Evolutionary conservation across 2,888 invertebrate species (phyloP).

Genomic region (Mesodorylaimus sp.): DNA sequence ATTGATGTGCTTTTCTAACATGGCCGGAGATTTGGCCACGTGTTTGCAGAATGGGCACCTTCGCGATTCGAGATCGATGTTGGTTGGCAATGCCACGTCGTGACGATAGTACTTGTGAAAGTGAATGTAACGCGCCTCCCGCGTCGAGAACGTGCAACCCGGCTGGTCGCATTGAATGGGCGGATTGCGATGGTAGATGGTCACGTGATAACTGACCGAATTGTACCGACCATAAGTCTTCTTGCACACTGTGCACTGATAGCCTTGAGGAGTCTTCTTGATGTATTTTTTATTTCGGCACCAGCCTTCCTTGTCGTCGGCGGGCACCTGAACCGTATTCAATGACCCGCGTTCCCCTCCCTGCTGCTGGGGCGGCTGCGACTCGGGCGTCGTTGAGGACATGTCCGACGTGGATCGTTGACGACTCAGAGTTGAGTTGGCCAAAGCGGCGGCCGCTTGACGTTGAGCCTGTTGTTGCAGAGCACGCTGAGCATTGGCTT

Average conservation of each 20-base stretch:
- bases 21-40: conserved; percentile 27
- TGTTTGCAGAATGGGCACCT: conserved; percentile 26
- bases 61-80: conserved; percentile 25
- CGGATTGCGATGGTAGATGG: conserved; percentile 30
- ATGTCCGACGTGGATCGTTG: no score
- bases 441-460: not conserved
- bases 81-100: conserved; percentile 23
- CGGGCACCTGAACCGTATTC: not conserved
- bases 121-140: conserved; percentile 27
- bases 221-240: conserved; percentile 29
- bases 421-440: not conserved
- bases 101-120: conserved; percentile 30
- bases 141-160: conserved; percentile 26
- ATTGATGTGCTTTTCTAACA: conserved; percentile 27
- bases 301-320: conserved; percentile 18
- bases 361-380: not conserved
- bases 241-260: conserved; percentile 26
- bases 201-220: conserved; percentile 28
- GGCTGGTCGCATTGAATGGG: conserved; percentile 26
- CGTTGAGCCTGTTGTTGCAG: no score
- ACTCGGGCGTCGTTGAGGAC: no score
- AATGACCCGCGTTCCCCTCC: not conserved
- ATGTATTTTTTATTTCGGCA: conserved; percentile 30
- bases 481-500: not conserved
- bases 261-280: conserved; percentile 19